Percentiles rank a stretch among this genome's conserved stretches.
Conservation (phyloP, 1,140 invertebrate genomes). For the Sarcophaga peregrina region DNA sequence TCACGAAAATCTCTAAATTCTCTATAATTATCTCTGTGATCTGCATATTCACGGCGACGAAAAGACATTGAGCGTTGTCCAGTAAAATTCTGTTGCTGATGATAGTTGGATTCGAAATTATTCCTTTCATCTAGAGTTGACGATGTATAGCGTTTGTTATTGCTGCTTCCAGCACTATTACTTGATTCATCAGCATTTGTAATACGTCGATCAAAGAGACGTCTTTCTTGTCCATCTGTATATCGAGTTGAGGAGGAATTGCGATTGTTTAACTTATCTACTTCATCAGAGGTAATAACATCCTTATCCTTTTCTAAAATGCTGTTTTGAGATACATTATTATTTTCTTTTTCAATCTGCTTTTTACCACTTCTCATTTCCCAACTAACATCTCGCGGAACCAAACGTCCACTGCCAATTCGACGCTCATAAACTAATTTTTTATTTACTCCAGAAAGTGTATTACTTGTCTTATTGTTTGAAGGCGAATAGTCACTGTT, state of each 20-base stretch:
- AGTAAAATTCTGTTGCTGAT: not conserved
- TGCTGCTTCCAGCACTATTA: not conserved
- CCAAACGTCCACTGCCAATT: slow-evolving; percentile 80
- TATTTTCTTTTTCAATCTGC: slow-evolving; percentile 44
- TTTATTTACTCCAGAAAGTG: not conserved
- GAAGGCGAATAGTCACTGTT: not conserved
- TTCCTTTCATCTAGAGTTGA: not conserved
- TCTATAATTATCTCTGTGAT: not conserved
- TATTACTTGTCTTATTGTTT: not conserved
- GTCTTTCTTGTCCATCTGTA: slow-evolving; percentile 19
- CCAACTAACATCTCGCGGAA: slow-evolving; percentile 73
- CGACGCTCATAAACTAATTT: slow-evolving; percentile 67
- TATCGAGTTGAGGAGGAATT: not conserved
- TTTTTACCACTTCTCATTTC: slow-evolving; percentile 68
- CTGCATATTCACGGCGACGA: not conserved
- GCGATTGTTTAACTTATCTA: slow-evolving; percentile 20
- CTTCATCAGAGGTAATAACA: not conserved
- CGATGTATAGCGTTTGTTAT: not conserved
- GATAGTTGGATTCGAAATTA: not conserved
- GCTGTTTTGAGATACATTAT: not conserved
- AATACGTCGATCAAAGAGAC: slow-evolving; percentile 21
- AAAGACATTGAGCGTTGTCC: slow-evolving; percentile 23
- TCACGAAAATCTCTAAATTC: slow-evolving; percentile 30
- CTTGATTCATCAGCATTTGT: not conserved
- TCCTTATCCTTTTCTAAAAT: slow-evolving; percentile 49